These are phyloP conservation scores for Ctenopoma multispine DNA, from an alignment of 2,797 vertebrate species.

Conservation along the genomic window DNA sequence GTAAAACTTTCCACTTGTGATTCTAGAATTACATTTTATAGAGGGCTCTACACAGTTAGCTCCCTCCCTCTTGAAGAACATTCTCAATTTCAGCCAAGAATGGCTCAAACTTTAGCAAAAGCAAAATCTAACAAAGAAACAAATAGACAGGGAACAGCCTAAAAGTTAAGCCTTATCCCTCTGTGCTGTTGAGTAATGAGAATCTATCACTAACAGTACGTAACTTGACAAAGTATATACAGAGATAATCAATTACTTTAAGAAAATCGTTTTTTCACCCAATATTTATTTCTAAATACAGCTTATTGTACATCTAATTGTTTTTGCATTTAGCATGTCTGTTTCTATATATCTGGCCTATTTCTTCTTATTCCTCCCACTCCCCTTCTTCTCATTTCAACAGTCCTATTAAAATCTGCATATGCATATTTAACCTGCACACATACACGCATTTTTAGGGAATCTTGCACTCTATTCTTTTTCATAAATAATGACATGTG, in stretches of 20 bases:
- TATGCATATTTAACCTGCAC: not conserved
- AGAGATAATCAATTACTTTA: not conserved
- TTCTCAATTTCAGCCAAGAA: not conserved
- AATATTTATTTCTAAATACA: not conserved
- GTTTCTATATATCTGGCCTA: not conserved
- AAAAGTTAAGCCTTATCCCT: not conserved
- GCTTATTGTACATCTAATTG: not conserved
- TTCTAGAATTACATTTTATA: constrained; percentile 38
- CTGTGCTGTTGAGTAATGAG: not conserved
- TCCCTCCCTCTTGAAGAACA: not conserved
- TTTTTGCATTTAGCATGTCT: not conserved
- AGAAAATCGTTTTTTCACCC: not conserved
- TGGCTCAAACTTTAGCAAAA: not conserved
- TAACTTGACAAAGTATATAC: not conserved
- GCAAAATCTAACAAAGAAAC: not conserved
- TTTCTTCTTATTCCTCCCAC: not conserved
- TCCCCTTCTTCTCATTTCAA: not conserved
- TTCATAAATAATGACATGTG: too few species aligned
- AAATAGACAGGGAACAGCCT: not conserved
- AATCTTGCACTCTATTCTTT: too few species aligned
- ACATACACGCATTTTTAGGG: not conserved
- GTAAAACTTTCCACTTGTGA: constrained; percentile 6
- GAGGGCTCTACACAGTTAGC: constrained; percentile 5
- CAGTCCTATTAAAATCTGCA: not conserved
- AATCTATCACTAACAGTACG: not conserved